Evolutionary conservation across 2,888 invertebrate species (phyloP), one percentile per base, ranked within the genome.

Genomic region (Drosophila siamana): DNA sequence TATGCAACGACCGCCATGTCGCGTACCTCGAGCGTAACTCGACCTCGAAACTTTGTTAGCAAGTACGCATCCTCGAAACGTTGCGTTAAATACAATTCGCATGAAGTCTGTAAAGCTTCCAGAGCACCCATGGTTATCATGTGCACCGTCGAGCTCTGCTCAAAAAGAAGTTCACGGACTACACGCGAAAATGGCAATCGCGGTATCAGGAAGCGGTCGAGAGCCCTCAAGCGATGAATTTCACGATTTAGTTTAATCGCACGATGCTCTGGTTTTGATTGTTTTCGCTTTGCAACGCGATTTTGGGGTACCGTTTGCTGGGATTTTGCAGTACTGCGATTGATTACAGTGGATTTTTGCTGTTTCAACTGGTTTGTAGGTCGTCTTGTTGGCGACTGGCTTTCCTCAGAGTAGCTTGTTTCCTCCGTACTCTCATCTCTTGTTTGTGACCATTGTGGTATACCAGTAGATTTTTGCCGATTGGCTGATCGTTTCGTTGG

Each of bases 61-160:
- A 92, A 62, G 40, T 92, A 84, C 0, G 93, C 88, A 77, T 94
- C 94, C 64, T 93, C 91, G 38, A 94, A 93, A 13, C 93, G 90
- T 70, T 93, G 92, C 0, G 92, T 91, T 2, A 94, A 8, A 69
- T 93, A 94, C 69, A 93, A 90, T 85, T 94, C 94, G 0, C 91
- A 59, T 1, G 94, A 89, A 69, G 93, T 93, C 76, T 94, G 94
- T 24, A 94, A 61, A 0, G 93, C 93, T 67, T 90, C 82, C 11
- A 94, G 52, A 0, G 94, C 93, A 1, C 74, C 40, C 0, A 47
- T 1, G 55, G 93, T 92, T 36, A 94, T 90, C 61, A 90, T 64
- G 2, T 36, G 36, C 0, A 38, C n/a, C 11, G 28, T 1, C 0
- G 11, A 8, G 1, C 72, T 51, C 9, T 80, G n/a, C 0, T 90